Base-by-base conservation (phyloP, 2,888 invertebrate species). In the Desoria tigrina region DNA sequence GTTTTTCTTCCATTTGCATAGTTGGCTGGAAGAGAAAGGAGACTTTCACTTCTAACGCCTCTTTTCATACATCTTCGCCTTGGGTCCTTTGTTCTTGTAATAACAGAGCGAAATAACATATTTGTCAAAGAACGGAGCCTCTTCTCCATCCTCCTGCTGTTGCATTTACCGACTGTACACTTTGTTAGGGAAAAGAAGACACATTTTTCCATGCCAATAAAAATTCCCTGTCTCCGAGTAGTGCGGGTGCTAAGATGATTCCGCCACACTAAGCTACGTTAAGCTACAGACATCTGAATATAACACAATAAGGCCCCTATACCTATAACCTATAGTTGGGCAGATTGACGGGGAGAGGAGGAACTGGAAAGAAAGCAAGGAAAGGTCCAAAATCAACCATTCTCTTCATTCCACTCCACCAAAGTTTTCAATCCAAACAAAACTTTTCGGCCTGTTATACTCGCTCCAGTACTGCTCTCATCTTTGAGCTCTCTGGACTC, bases 391-490 rank as follows among this genome's bases (percentile, higher is more conserved):
- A 51, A 51, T 51, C 51, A 51, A 51, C 24, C 51, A 51, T 51
- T 51, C 26, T 51, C 18, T 51, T 51, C 51, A 51, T 45, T 60
- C 63, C 37, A 42, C 55, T 53, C 50, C 54, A 55, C 57, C 56
- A 50, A 65, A 63, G 62, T 63, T 69, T 66, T 66, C 63, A 69
- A 69, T 66, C 63, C 66, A 69, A 69, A 69, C 69, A 69, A 63
- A 69, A 63, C 50, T 69, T 68, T 65, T 66, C 6, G 56, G 59
- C 63, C 57, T 60, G 61, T 71, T 65, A 58, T 51, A 51, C 26
- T 51, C 51, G 27, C 51, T 32, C 51, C 14, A 14, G 14, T 50
- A 1, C 32, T 11, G 26, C 11, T 51, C 51, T 50, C 32, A 11
- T 28, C 51, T 60, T 50, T 2, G 14, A 27, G 21, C 23, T 59